Evolutionary conservation across 1,140 invertebrate genomes (phyloP).

Genomic region (Neodiprion fabricii): DNA sequence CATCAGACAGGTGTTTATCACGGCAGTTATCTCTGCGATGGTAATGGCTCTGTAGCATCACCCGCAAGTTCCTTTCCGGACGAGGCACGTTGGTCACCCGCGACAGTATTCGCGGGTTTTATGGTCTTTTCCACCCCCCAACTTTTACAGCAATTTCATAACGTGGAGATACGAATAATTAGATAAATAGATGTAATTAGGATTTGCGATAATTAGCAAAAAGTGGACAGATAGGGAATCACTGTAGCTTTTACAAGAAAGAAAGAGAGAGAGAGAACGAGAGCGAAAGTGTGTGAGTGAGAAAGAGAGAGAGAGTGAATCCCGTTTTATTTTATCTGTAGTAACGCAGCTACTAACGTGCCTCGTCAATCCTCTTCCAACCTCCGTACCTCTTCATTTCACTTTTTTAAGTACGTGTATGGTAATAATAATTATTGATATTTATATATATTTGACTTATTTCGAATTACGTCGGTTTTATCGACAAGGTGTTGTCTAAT

Average conservation of each 20-base stretch:
- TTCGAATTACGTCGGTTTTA: too few relatives aligned
- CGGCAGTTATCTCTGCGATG: too few relatives aligned
- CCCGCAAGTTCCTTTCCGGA: too few relatives aligned
- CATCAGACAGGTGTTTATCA: neutral
- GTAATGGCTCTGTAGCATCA: too few relatives aligned
- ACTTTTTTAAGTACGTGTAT: neutral
- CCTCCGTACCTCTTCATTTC: neutral
- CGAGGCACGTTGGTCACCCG: too few relatives aligned
- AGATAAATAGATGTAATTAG: neutral
- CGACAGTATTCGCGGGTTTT: neutral
- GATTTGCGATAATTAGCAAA: neutral
- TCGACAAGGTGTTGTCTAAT: too few relatives aligned
- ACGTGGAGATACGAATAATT: neutral
- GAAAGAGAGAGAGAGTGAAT: neutral
- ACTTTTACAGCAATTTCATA: neutral
- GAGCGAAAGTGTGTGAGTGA: neutral
- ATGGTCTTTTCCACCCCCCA: neutral
- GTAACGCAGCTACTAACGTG: neutral
- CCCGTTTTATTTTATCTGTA: neutral
- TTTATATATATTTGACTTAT: neutral
- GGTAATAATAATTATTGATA: constrained; percentile 2
- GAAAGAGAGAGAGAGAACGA: neutral
- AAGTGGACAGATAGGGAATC: neutral
- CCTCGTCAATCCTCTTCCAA: neutral
- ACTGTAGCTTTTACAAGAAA: neutral